Base-by-base conservation (phyloP, 2,888 invertebrate species). In the Coleophora deauratella region DNA sequence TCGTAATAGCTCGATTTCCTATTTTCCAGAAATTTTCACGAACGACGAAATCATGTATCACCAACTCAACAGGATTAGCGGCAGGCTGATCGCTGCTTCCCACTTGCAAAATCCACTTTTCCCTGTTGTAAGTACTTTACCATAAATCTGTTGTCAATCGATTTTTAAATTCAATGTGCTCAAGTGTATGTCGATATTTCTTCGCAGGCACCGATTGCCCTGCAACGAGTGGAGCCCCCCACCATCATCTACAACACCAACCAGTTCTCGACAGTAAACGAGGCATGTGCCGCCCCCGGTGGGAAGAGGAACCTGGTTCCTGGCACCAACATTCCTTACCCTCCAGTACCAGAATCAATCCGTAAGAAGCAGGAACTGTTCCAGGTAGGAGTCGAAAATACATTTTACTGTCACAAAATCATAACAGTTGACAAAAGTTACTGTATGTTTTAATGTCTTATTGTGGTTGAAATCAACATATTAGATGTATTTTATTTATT, bases 161-260 rank as follows among this genome's bases (percentile, higher is more conserved):
- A 14, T 33, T n/a, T 11, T 27, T 41, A 15, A 31, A 32, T 45
- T 36, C 36, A 43, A 42, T 35, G 28, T 41, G 35, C 30, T 43
- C 21, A 21, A 21, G 21, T 37, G 40, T 46, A 36, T 10, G 37
- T 35, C 14, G 32, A 40, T 45, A 43, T 50, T 51, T 50, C 49
- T 21, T 21, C 33, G 41, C 50, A 85, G 85, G 80, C 70, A 48
- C 85, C 85, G 38, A 69, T 80, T 49, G 77, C 81, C 40, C 54
- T 84, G 64, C 82, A 84, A 72, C 72, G 78, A 62, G 81, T 72
- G 61, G 85, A 85, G 42, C 62, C 69, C 1, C 80, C 84, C 1
- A 46, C 54, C 27, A 77, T 85, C 54, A 57, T 69, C 50, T 81
- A 86, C 62, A 79, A 69, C 41, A 70, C 80, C 2, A 49, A 67